Conservation (phyloP, 2,113 vertebrate genomes). For the sheep (Ovis aries) region DNA sequence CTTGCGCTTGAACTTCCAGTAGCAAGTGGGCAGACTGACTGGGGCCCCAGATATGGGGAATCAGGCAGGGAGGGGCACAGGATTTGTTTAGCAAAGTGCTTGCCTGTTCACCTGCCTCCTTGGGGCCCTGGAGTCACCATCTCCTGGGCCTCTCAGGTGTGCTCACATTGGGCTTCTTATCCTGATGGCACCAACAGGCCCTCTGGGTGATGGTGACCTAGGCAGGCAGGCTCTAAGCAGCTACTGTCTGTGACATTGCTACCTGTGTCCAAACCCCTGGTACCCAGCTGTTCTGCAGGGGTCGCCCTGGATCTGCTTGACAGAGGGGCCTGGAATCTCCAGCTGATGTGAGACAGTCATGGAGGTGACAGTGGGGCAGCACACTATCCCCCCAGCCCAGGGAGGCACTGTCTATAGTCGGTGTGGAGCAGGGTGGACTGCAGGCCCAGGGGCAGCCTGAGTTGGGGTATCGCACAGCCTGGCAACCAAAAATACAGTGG, state of each 20-base stretch:
- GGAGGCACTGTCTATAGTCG: neutral
- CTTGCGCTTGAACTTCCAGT: neutral
- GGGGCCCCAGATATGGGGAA: neutral
- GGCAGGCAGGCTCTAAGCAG: neutral
- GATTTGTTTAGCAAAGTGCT: constrained; percentile 77
- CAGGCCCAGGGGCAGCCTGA: neutral
- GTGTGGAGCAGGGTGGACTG: neutral
- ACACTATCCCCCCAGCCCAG: neutral
- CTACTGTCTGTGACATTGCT: neutral
- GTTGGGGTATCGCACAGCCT: neutral
- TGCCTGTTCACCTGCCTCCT: neutral
- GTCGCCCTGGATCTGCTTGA: neutral
- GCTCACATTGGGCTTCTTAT: rapidly evolving
- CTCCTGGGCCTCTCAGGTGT: neutral
- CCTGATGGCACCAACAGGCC: too few relatives aligned
- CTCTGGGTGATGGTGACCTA: neutral
- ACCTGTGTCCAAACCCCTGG: neutral
- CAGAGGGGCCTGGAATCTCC: neutral
- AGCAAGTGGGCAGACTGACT: neutral
- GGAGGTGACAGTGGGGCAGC: rapidly evolving
- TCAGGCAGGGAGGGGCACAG: rapidly evolving
- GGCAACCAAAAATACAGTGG: neutral
- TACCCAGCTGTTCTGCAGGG: neutral
- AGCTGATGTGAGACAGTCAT: neutral
- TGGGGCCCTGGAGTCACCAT: neutral